phyloP scores from a whole-genome alignment of 1,140 invertebrate genomes.

The Macrobrachium nipponense region DNA sequence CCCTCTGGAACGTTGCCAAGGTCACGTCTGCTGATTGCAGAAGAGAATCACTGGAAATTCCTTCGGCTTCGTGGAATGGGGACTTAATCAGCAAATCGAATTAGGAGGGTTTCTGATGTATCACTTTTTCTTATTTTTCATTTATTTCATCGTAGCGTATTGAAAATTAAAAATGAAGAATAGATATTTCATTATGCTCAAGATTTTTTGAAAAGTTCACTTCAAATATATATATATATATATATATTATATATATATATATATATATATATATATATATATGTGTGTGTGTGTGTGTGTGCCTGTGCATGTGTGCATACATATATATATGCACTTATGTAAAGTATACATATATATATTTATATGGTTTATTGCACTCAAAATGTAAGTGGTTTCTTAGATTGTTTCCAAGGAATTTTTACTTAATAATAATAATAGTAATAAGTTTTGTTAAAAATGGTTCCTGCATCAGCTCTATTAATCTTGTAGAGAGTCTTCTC shows the following conservation, averaged over 20 bases:
- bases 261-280: not conserved
- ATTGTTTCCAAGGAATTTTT: not conserved
- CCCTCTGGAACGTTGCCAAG: slow-evolving; percentile 15
- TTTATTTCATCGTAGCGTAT: too few relatives aligned
- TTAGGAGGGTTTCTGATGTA: too few relatives aligned
- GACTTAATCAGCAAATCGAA: too few relatives aligned
- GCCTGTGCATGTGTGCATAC: not conserved
- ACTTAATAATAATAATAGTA: not conserved
- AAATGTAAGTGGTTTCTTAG: not conserved
- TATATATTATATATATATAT: not conserved
- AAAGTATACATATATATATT: slow-evolving; percentile 12
- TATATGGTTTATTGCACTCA: not conserved
- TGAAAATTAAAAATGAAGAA: too few relatives aligned
- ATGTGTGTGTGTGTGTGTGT: too few relatives aligned
- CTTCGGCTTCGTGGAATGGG: not conserved
- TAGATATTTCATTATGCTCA: too few relatives aligned
- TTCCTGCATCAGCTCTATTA: too few relatives aligned
- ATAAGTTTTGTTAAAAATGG: too few relatives aligned
- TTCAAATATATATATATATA: too few relatives aligned
- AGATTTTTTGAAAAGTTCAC: too few relatives aligned
- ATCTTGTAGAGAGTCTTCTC: too few relatives aligned
- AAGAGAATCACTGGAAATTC: not conserved
- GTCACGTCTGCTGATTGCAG: not conserved
- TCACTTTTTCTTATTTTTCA: too few relatives aligned
- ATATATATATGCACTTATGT: slow-evolving; percentile 1